Evolutionary conservation across 2,113 vertebrate genomes (phyloP).

Genomic region (Probosciger aterrimus): DNA sequence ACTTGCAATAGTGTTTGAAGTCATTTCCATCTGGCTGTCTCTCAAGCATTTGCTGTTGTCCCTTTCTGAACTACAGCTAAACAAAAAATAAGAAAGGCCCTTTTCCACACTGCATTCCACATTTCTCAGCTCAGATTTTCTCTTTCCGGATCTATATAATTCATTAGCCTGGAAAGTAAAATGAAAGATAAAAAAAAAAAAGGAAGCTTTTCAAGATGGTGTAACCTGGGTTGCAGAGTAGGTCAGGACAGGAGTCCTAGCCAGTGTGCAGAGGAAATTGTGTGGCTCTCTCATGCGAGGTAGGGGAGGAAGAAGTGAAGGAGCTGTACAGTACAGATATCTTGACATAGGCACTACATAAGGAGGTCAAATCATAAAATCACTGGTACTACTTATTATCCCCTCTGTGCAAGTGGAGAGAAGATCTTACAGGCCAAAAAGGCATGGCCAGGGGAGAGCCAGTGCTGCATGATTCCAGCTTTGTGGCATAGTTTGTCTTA

Average conservation of each 20-base stretch:
- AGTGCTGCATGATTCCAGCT: not conserved
- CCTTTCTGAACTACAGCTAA: not conserved
- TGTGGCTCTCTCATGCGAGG: not conserved
- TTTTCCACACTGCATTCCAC: not conserved
- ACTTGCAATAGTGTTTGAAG: conserved; percentile 26
- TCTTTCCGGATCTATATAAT: not conserved
- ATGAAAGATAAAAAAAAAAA: not conserved
- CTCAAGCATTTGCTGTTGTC: conserved; percentile 6
- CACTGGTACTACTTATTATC: not conserved
- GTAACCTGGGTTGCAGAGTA: not conserved
- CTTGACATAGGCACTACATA: not conserved
- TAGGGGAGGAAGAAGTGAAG: fast-evolving
- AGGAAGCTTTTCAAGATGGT: not conserved
- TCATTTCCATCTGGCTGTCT: conserved; percentile 20
- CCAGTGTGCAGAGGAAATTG: not conserved
- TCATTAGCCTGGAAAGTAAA: not conserved
- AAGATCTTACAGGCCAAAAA: not conserved
- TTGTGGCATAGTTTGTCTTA: not conserved
- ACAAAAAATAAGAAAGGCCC: not conserved
- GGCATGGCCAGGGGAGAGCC: not conserved
- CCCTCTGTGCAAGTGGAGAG: not conserved
- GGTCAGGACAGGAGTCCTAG: not conserved
- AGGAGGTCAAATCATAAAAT: not conserved
- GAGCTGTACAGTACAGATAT: not conserved
- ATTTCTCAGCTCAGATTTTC: conserved; percentile 26